Evolutionary conservation across 1,140 invertebrate species (phyloP).

Genomic region (Bilobella aurantiaca): DNA sequence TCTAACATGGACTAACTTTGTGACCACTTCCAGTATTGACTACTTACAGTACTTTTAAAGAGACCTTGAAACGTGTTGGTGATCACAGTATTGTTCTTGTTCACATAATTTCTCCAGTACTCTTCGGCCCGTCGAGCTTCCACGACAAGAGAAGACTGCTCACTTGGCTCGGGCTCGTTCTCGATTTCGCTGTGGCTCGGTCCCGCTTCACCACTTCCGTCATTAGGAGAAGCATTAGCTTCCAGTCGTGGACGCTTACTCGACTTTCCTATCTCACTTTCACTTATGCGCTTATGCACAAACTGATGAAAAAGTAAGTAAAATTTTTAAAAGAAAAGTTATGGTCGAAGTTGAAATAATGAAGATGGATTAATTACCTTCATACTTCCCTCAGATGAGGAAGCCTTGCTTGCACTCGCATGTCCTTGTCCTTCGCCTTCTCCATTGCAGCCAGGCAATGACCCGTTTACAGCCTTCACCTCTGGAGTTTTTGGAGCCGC

Average conservation of each 20-base stretch:
- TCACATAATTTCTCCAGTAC: conserved; percentile 53
- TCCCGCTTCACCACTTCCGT: not conserved
- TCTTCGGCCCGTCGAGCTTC: conserved; percentile 44
- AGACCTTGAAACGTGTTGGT: conserved; percentile 50
- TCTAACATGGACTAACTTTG: conserved; percentile 3
- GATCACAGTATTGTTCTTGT: conserved; percentile 52
- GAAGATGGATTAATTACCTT: not conserved
- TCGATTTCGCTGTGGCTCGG: not conserved
- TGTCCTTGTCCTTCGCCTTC: too few relatives aligned
- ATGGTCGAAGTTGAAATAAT: not conserved
- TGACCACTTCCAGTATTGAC: not conserved
- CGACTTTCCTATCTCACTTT: not conserved
- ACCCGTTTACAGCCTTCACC: not conserved
- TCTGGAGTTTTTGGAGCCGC: not conserved
- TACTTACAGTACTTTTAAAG: conserved; percentile 58
- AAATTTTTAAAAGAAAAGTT: too few relatives aligned
- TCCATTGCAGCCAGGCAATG: too few relatives aligned
- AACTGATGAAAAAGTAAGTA: not conserved
- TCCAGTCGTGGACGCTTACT: too few relatives aligned
- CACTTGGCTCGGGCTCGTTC: not conserved
- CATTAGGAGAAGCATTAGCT: too few relatives aligned
- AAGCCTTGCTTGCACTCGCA: too few relatives aligned
- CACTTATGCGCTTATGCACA: not conserved
- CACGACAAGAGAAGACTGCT: not conserved
- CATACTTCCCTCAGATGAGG: too few relatives aligned